Base-by-base conservation (phyloP, 2,888 invertebrate genomes). In the Heterodera filipjevi region DNA sequence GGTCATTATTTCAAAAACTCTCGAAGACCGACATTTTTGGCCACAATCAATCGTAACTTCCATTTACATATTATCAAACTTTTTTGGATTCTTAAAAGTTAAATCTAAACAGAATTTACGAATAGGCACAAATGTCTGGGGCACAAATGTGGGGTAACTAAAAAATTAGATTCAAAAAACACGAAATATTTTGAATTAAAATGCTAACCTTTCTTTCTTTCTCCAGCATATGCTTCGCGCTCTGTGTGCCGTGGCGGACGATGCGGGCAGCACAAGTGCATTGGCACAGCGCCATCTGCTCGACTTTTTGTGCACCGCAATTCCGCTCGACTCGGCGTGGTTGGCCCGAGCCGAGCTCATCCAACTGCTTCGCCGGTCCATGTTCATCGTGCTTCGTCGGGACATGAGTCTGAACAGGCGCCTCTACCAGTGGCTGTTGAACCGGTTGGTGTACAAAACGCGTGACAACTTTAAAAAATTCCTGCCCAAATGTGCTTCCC, bases 351-450 rank as follows among this genome's bases (percentile, higher is more conserved):
- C 81, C 3, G 86, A 88, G 71, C 82, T 86, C 75, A 85, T 88
- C 8, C 85, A 88, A 77, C 79, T 89, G 27, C 82, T 86, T 44
- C 82, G 84, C 32, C 82, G 85, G 35, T 86, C 85, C 39, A 90
- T 95, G 76, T 90, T 90, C 81, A 91, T 92, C 3, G 93, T 95
- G 82, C 90, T 95, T 73, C 91, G 95, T 68, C 91, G 95, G 81
- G 95, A 95, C 89, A 95, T 95, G 94, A 95, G 95, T 44, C 91
- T 95, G 22, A 95, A 95, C 90, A 92, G 94, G 83, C 92, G 95
- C 49, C 91, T 95, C 46, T 95, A 94, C 90, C 93, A 94, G 0
- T 95, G 95, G 95, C 90, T 95, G 3, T 79, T 89, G 75, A 86
- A 86, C 81, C 83, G 86, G 84, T 84, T 27, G 22, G 59, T 59